Conservation (phyloP, 2,797 vertebrate genomes). For the Ptychobarbus kaznakovi region DNA sequence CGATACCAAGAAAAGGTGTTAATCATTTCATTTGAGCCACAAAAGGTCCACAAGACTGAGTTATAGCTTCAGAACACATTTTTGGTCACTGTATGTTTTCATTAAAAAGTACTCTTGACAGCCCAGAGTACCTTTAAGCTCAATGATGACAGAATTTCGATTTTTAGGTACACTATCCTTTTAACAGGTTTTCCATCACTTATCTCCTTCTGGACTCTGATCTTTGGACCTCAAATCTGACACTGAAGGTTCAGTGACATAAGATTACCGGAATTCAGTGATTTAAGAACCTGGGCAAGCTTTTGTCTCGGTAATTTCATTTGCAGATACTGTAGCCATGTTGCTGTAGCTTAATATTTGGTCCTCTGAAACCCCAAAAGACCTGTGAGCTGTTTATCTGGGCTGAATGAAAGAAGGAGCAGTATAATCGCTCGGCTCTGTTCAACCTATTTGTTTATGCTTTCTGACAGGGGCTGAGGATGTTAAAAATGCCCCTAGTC, state of each 20-base stretch:
- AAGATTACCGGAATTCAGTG: slow-evolving; percentile 18
- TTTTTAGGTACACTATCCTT: neutral
- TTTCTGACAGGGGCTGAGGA: slow-evolving; percentile 57
- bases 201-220: slow-evolving; percentile 3
- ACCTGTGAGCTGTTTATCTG: slow-evolving; percentile 62
- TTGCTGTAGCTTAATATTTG: slow-evolving; percentile 49
- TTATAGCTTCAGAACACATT: neutral
- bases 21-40: neutral
- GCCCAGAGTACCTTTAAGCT: neutral
- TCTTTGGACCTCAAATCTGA: slow-evolving; percentile 1
- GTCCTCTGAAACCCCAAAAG: slow-evolving; percentile 63
- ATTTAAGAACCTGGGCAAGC: slow-evolving; percentile 25
- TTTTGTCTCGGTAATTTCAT: slow-evolving; percentile 60
- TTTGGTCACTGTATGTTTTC: neutral
- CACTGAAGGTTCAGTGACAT: neutral
- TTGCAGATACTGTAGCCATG: slow-evolving; percentile 66
- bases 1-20: neutral
- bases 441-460: slow-evolving; percentile 59
- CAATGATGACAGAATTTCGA: neutral
- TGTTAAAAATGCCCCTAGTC: slow-evolving; percentile 40
- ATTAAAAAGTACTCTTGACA: slow-evolving; percentile 2
- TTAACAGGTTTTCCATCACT: neutral
- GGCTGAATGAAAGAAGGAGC: slow-evolving; percentile 69
- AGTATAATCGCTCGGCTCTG: neutral
- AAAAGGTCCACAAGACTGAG: neutral